These are phyloP conservation scores for Rhagoletis pomonella DNA, from an alignment of 1,140 invertebrate genomes.

Conservation along the genomic window DNA sequence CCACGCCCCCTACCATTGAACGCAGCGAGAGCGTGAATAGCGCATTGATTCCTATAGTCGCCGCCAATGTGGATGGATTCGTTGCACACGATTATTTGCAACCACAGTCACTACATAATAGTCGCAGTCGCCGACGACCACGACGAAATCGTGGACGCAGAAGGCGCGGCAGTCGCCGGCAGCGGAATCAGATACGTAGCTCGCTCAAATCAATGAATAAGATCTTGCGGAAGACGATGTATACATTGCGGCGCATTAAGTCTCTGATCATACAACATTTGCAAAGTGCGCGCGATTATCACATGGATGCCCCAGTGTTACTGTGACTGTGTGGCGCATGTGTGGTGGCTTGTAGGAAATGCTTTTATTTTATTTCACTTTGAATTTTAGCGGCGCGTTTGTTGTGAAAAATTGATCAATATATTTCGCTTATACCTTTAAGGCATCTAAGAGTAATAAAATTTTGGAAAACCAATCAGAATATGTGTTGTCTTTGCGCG, in stretches of 20 bases:
- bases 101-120: not conserved
- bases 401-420: no score
- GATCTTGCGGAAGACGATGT: not conserved
- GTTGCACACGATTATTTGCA: not conserved
- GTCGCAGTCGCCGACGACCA: not conserved
- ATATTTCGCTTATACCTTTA: no score
- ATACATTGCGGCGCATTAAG: conserved; percentile 1
- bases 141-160: not conserved
- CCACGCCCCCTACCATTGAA: no score
- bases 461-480: no score
- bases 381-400: no score
- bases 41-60: not conserved
- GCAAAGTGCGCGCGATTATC: not conserved
- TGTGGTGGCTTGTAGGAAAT: no score
- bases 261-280: conserved; percentile 18
- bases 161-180: not conserved
- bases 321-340: no score
- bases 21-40: not conserved
- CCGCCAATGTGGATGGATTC: not conserved
- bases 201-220: conserved; percentile 33
- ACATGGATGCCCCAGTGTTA: not conserved
- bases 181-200: not conserved
- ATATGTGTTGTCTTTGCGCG: no score
- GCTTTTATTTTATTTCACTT: no score
- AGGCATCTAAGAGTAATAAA: no score